phyloP scores from a whole-genome alignment of 2,113 vertebrate species.

The Mandrillus leucophaeus region DNA sequence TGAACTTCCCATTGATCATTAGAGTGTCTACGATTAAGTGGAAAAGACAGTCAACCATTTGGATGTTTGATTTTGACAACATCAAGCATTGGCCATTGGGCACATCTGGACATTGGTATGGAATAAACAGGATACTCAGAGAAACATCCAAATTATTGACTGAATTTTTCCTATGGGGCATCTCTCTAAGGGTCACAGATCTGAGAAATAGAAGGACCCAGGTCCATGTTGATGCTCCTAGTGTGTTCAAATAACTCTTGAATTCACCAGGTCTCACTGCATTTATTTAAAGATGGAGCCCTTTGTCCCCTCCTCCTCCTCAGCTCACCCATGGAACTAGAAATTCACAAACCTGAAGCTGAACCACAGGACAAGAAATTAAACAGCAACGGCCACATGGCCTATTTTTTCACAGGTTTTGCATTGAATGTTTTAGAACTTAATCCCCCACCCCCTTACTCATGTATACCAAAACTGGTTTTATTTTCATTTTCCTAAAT shows the following conservation, averaged over 20 bases:
- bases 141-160: not conserved
- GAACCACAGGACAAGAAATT: not conserved
- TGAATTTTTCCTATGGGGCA: not conserved
- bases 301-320: not conserved
- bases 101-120: fast-evolving
- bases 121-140: not conserved
- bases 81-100: fast-evolving
- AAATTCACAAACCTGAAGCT: conserved; percentile 26
- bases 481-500: conserved; percentile 79
- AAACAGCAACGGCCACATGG: not conserved
- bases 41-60: too few species aligned
- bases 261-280: not conserved
- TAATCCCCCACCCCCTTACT: conserved; percentile 18
- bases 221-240: fast-evolving
- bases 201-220: not conserved
- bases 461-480: conserved; percentile 69
- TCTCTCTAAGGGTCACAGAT: too few species aligned
- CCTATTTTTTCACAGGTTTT: conserved; percentile 64
- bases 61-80: not conserved
- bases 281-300: not conserved
- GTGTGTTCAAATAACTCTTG: fast-evolving
- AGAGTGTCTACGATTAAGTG: fast-evolving
- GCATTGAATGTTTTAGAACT: conserved; percentile 64
- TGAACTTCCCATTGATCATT: fast-evolving
- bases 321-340: conserved; percentile 28